Base-by-base conservation (phyloP, 1,140 invertebrate genomes). In the Pantala flavescens region DNA sequence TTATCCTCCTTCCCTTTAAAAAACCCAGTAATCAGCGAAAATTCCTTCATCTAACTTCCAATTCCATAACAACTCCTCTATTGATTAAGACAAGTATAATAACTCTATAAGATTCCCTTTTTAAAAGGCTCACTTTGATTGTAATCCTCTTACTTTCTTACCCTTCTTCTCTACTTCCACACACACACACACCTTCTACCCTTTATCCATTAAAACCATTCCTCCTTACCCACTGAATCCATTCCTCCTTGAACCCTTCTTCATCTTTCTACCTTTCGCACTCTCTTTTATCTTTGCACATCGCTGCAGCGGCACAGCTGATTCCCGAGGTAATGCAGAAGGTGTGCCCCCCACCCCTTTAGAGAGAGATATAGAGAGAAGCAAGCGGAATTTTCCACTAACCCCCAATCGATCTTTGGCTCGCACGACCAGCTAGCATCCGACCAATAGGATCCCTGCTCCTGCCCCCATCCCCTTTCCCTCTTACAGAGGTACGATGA, bases 331-430 rank as follows among this genome's bases (percentile, higher is more conserved):
- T 36, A 36, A 36, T 36, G 28, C 28, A 36, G 28, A 9, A 36
- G 28, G 28, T 36, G 28, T 36, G 28, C 28, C 49, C 12, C 49
- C 49, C n/a, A 3, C 49, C 12, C 49, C 5, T 19, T 16, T 12
- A 3, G 5, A 12, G 49, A 3, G 5, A 63, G 43, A 49, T 9
- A 19, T 3, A 63, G 49, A 21, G 49, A 63, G 49, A 63, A 63
- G 49, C 49, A 63, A 63, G 49, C 49, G 49, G 49, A 63, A 63
- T 63, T 63, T 63, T 63, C 49, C 49, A 63, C 49, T 63, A 63
- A 63, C 49, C 49, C 12, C 49, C 49, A 63, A 63, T 63, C 49
- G 49, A 63, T 63, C 49, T 63, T 12, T 36, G 28, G 49, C 49
- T 63, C 28, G 9, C 28, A 36, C 28, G 28, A 36, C 28, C 28